Evolutionary conservation across 2,888 invertebrate species (phyloP).

Genomic region (Pyrochroa serraticornis): DNA sequence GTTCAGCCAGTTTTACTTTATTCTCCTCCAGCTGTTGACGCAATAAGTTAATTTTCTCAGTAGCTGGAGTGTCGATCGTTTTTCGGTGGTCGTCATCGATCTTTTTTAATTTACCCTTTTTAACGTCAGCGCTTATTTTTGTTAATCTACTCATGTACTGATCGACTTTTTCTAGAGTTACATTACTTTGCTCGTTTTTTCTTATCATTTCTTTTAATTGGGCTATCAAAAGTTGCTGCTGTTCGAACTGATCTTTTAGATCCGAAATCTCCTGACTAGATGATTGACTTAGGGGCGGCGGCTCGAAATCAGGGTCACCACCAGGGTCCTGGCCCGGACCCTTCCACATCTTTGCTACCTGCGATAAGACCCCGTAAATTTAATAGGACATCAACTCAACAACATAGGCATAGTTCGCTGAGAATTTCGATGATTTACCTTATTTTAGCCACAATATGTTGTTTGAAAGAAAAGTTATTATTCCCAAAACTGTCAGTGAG

Average conservation of each 20-base stretch:
- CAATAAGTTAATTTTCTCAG: conserved; percentile 61
- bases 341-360: conserved; percentile 51
- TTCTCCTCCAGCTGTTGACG: conserved; percentile 64
- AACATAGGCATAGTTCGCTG: no score
- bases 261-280: conserved; percentile 49
- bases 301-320: conserved; percentile 47
- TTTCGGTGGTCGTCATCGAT: conserved; percentile 38
- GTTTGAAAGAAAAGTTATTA: conserved; percentile 16
- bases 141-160: conserved; percentile 56
- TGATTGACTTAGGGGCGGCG: conserved; percentile 31
- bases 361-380: not conserved
- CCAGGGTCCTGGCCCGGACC: conserved; percentile 46
- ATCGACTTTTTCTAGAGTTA: conserved; percentile 57
- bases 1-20: conserved; percentile 61
- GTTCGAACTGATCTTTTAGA: conserved; percentile 54
- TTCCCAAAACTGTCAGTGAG: conserved; percentile 7
- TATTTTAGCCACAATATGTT: conserved; percentile 24
- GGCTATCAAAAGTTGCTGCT: conserved; percentile 55
- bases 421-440: conserved; percentile 7
- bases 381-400: no score
- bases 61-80: conserved; percentile 55
- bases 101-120: conserved; percentile 44
- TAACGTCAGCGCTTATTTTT: conserved; percentile 53
- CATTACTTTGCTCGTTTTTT: conserved; percentile 54
- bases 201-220: conserved; percentile 58